Evolutionary conservation across 1,140 invertebrate species (phyloP), one percentile per base, ranked within the genome.

Genomic region (Eurosta solidaginis): DNA sequence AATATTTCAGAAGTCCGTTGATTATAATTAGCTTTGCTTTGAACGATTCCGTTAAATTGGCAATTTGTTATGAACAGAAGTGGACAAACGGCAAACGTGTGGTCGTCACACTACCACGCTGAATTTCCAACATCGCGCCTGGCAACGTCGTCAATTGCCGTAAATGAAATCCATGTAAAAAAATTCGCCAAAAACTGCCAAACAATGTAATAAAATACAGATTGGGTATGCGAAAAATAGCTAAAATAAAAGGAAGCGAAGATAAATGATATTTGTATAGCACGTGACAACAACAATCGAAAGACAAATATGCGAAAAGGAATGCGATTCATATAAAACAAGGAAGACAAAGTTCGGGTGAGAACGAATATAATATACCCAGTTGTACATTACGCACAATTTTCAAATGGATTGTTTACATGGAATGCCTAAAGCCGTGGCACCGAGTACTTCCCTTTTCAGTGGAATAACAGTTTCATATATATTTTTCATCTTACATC

Each of bases 231-330:
- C 59, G 59, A 68, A 40, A 40, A 68, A 10, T 68, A 20, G 59
- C 59, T 40, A 36, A 68, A 40, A 40, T 40, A 68, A 40, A n/a
- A 40, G 6, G 59, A 33, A 40, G n/a, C 14, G 33, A 68, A 27
- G 14, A 33, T 20, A 68, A 40, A 68, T n/a, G 59, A 20, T 40
- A 27, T 42, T 68, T n/a, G 59, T 6, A 27, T 36, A 68, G 40
- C 59, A 68, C 59, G 59, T 68, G 59, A 68, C 59, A 68, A 68
- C 59, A 68, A 68, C 29, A 5, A 68, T 22, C 6, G 49, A 6
- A 52, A n/a, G n/a, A n/a, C n/a, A n/a, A n/a, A n/a, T n/a, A n/a
- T n/a, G n/a, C n/a, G n/a, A n/a, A n/a, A n/a, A n/a, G n/a, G n/a
- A n/a, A n/a, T n/a, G n/a, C n/a, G n/a, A n/a, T n/a, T n/a, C n/a